Base-by-base conservation (phyloP, 2,888 invertebrate genomes). In the Meloe dianella region DNA sequence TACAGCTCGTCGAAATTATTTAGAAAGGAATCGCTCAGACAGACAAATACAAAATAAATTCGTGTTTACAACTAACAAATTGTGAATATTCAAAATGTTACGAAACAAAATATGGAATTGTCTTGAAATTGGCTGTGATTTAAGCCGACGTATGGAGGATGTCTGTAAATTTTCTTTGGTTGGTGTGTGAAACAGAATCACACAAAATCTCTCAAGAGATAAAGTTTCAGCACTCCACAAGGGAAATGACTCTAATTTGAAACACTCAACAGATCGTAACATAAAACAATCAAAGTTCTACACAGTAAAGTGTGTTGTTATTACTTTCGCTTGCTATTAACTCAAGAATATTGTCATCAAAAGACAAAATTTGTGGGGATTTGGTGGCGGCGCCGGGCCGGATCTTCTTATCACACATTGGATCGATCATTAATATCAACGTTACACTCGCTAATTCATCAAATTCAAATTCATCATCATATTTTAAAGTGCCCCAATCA, bases 181-280 rank as follows among this genome's bases (percentile, higher is more conserved):
- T 1, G 8, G n/a, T 41, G n/a, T 38, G n/a, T 41, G 10, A 47
- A 47, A 47, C 47, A 47, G 20, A 9, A 10, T 20, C 47, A 20
- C 8, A 20, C 17, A 9, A 47, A 20, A 20, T 47, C 47, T 20
- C 47, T 20, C 20, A 20, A 47, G 7, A 47, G 20, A 10, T 20
- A 10, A 47, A 47, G 38, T 41, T 41, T 41, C 17, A 10, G 10
- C 4, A 14, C 35, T 47, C 10, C 47, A 10, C 20, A 47, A 10
- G 20, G 9, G 47, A 47, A 47, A 47, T 20, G 3, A 47, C 9
- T 20, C 9, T 9, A 20, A 47, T 47, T 47, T 47, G 47, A 47
- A 41, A 47, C 38, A 41, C 38, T 41, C 38, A 41, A 41, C 47
- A 47, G 22, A 47, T 20, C 47, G 47, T 47, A 47, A 47, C 20